phyloP scores from a whole-genome alignment of 2,888 invertebrate genomes.

The Odontocolon sp. region DNA sequence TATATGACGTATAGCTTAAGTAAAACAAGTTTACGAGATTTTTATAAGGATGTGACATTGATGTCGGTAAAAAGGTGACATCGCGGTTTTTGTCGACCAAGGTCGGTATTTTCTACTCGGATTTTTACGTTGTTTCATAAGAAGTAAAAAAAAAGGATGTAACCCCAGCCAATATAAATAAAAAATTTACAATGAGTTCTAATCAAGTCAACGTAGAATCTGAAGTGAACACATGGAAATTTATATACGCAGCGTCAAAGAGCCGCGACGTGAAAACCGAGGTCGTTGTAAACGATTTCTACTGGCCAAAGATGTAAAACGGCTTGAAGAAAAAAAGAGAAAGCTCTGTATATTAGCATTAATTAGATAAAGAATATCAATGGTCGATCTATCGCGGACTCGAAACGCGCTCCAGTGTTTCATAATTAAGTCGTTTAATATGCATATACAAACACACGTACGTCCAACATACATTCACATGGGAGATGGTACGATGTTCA shows the following conservation, averaged over 20 bases:
- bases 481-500: not conserved
- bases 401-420: not conserved
- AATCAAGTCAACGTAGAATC: not conserved
- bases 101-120: not conserved
- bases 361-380: constrained; percentile 31
- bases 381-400: not conserved
- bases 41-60: constrained; percentile 46
- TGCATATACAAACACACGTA: not conserved
- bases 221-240: constrained; percentile 7
- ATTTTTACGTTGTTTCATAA: constrained; percentile 4
- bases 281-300: constrained; percentile 41
- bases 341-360: constrained; percentile 22
- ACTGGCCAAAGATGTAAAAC: constrained; percentile 24
- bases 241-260: not conserved
- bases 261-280: not conserved
- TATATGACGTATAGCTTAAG: not conserved
- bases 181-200: not conserved
- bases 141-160: too few species aligned
- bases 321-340: constrained; percentile 17
- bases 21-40: constrained; percentile 19
- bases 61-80: constrained; percentile 19
- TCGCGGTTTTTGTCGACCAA: constrained; percentile 5
- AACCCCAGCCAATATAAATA: too few species aligned
- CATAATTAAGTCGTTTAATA: constrained; percentile 20
- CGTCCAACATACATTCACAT: not conserved